Percentiles rank a stretch among this genome's conserved stretches.
These are phyloP conservation scores for Amazonetta brasiliensis DNA, from an alignment of 2,797 vertebrate species.

Conservation along the genomic window DNA sequence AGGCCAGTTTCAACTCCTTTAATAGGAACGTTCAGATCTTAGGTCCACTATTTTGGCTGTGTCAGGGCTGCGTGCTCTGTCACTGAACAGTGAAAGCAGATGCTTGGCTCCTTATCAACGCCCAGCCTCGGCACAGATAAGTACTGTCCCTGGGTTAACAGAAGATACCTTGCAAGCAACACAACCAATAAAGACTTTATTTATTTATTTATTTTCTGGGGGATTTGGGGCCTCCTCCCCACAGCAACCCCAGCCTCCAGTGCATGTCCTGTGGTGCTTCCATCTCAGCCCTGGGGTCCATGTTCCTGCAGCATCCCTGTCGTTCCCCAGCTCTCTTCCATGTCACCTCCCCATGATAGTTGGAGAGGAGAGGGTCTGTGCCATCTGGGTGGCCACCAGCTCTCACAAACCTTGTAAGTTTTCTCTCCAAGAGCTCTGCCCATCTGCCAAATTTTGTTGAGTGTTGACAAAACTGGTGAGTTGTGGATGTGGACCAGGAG, in stretches of 20 bases:
- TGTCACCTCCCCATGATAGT: accelerated
- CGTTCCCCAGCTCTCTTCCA: not conserved
- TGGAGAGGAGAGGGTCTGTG: accelerated
- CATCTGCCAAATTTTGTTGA: not conserved
- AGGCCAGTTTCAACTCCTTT: not conserved
- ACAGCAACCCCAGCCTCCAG: not conserved
- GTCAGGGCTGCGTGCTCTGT: not conserved
- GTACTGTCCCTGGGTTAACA: not conserved
- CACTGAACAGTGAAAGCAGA: not conserved
- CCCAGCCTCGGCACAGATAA: not conserved
- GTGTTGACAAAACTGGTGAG: not conserved
- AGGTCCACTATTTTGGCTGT: accelerated
- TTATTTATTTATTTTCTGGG: too few relatives aligned
- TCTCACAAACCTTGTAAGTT: not conserved
- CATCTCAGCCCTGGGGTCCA: not conserved
- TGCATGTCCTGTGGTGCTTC: accelerated
- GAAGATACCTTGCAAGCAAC: not conserved
- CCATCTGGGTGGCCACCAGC: not conserved
- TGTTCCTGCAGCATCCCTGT: not conserved
- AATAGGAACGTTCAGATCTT: not conserved
- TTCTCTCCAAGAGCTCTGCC: not conserved
- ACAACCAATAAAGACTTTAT: not conserved
- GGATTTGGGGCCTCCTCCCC: not conserved
- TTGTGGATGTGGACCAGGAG: not conserved
- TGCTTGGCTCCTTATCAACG: not conserved